These are phyloP conservation scores for Silurus lanzhouensis DNA, from an alignment of 2,797 vertebrate genomes.

Conservation along the genomic window DNA sequence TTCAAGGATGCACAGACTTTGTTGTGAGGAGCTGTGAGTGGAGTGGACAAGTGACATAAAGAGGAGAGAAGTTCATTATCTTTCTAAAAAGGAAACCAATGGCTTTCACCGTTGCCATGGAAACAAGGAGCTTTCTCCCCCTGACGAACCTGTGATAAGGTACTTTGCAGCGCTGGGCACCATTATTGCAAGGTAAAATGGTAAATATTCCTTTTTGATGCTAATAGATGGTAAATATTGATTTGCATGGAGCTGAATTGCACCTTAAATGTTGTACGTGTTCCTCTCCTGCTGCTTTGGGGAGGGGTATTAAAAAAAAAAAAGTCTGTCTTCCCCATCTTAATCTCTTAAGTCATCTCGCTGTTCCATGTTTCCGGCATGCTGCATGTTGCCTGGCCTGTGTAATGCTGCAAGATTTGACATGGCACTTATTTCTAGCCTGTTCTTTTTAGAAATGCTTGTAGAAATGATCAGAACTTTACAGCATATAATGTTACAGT, in stretches of 20 bases:
- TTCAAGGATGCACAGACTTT: constrained; percentile 79
- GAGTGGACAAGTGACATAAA: constrained; percentile 80
- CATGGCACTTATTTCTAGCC: neutral
- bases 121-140: constrained; percentile 75
- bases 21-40: constrained; percentile 78
- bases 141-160: constrained; percentile 80
- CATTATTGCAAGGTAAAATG: constrained; percentile 79
- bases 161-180: constrained; percentile 80
- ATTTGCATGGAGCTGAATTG: constrained; percentile 69
- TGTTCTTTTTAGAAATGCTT: neutral
- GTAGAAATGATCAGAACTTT: neutral
- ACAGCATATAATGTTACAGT: neutral
- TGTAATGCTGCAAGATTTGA: neutral
- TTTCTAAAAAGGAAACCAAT: constrained; percentile 83
- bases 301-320: constrained; percentile 1
- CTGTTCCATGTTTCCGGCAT: neutral
- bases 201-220: constrained; percentile 79
- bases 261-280: constrained; percentile 65
- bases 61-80: constrained; percentile 86
- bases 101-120: constrained; percentile 82
- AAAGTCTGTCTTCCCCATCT: constrained; percentile 11
- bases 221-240: constrained; percentile 80
- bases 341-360: constrained; percentile 28
- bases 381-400: neutral
- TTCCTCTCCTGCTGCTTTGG: constrained; percentile 54